These are phyloP conservation scores for Chrysotoxum bicinctum DNA, from an alignment of 2,888 invertebrate genomes.

Conservation along the genomic window DNA sequence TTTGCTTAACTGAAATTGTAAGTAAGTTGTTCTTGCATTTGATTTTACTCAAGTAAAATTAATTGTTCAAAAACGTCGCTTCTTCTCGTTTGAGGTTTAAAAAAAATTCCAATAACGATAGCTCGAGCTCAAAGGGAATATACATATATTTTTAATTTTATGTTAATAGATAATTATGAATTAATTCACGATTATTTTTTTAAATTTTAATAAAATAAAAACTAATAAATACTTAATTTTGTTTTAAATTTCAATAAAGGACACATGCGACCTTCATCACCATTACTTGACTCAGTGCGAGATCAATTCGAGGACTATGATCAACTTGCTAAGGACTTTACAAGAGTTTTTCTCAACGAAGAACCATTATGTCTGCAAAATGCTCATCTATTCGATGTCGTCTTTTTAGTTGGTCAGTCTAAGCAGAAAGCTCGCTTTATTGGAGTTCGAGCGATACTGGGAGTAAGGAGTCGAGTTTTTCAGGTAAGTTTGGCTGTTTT, in stretches of 20 bases:
- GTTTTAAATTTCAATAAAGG: conserved; percentile 77
- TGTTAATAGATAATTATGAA: too few relatives aligned
- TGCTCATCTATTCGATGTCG: conserved; percentile 93
- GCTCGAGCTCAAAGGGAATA: too few relatives aligned
- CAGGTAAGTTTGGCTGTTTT: conserved; percentile 75
- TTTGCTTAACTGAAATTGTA: too few relatives aligned
- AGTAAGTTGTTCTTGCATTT: too few relatives aligned
- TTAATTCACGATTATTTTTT: too few relatives aligned
- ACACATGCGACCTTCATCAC: conserved; percentile 96
- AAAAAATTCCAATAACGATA: too few relatives aligned
- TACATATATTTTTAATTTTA: too few relatives aligned
- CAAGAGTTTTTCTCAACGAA: conserved; percentile 92
- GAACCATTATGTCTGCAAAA: conserved; percentile 90
- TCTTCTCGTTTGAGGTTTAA: too few relatives aligned
- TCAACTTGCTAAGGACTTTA: conserved; percentile 95
- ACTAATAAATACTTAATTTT: background rate
- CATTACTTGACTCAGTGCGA: conserved; percentile 94
- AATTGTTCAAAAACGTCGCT: too few relatives aligned
- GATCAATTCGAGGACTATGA: conserved; percentile 98
- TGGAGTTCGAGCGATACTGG: conserved; percentile 94
- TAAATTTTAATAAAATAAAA: background rate
- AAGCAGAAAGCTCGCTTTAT: conserved; percentile 95
- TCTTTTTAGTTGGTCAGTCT: conserved; percentile 94
- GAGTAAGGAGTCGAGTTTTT: conserved; percentile 91
- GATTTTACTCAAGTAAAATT: too few relatives aligned